These are phyloP conservation scores for Ramazzottius varieornatus DNA, from an alignment of 2,888 invertebrate genomes.

Conservation along the genomic window DNA sequence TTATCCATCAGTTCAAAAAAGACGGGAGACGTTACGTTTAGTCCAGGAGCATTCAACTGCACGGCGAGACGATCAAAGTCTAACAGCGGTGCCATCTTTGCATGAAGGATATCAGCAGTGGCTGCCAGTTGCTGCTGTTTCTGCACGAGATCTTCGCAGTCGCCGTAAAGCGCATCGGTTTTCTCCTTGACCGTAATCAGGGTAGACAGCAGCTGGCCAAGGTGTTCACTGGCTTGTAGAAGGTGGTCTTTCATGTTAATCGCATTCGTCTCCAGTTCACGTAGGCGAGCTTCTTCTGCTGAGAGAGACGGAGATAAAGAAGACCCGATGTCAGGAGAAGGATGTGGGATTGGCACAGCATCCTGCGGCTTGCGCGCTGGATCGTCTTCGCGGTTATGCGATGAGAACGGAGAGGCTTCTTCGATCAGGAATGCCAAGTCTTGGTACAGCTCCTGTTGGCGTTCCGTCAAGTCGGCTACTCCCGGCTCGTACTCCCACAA, in stretches of 20 bases:
- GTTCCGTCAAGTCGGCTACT: background rate
- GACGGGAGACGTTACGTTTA: background rate
- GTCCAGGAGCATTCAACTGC: background rate
- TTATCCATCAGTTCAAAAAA: background rate
- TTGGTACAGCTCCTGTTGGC: background rate
- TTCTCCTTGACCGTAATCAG: background rate
- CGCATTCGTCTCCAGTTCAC: background rate
- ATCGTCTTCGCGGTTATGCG: background rate
- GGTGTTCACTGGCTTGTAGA: background rate
- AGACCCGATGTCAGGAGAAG: no score
- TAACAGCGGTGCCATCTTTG: background rate
- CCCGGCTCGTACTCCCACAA: constrained; percentile 2
- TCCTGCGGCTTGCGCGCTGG: no score
- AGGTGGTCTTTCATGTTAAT: background rate
- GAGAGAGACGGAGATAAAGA: background rate
- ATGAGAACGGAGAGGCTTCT: background rate
- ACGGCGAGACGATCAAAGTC: background rate
- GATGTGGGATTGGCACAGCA: no score
- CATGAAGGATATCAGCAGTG: background rate
- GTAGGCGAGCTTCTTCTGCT: background rate
- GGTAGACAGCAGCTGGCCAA: background rate
- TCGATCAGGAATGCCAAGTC: background rate
- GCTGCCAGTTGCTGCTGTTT: background rate
- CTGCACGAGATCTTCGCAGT: background rate
- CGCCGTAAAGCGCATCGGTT: background rate